phyloP scores from a whole-genome alignment of 1,140 invertebrate species.

The Doryteuthis pealeii region DNA sequence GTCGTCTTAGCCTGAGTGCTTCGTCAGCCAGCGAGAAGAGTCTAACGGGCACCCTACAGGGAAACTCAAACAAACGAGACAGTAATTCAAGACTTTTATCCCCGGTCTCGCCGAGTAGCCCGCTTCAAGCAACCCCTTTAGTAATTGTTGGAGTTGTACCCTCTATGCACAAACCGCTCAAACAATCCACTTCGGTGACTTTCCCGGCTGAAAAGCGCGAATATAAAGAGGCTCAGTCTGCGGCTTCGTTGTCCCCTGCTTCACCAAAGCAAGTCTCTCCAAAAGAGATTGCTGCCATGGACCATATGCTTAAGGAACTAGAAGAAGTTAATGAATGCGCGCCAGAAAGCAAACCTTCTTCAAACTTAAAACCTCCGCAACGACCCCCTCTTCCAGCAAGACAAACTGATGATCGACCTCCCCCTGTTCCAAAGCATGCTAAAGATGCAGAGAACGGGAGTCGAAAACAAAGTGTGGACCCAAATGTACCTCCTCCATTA shows the following conservation, averaged over 20 bases:
- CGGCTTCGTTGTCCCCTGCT: not conserved
- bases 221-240: not conserved
- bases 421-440: not conserved
- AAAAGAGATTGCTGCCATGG: slow-evolving; percentile 33
- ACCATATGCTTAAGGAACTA: slow-evolving; percentile 39
- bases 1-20: not conserved
- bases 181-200: not conserved
- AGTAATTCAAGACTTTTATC: not conserved
- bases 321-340: slow-evolving; percentile 25
- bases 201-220: no score
- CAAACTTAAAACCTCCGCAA: slow-evolving; percentile 30
- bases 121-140: not conserved
- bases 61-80: not conserved
- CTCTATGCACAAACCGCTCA: not conserved
- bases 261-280: not conserved
- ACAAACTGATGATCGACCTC: not conserved
- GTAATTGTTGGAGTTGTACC: not conserved
- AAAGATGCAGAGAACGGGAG: no score
- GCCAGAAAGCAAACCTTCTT: slow-evolving; percentile 24
- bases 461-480: no score
- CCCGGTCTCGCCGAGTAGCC: not conserved
- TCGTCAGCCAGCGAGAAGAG: not conserved
- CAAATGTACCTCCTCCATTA: no score
- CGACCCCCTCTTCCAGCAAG: slow-evolving; percentile 17
- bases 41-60: not conserved